These are phyloP conservation scores for Daubentonia madagascariensis DNA, from an alignment of 2,113 vertebrate species.

Conservation along the genomic window DNA sequence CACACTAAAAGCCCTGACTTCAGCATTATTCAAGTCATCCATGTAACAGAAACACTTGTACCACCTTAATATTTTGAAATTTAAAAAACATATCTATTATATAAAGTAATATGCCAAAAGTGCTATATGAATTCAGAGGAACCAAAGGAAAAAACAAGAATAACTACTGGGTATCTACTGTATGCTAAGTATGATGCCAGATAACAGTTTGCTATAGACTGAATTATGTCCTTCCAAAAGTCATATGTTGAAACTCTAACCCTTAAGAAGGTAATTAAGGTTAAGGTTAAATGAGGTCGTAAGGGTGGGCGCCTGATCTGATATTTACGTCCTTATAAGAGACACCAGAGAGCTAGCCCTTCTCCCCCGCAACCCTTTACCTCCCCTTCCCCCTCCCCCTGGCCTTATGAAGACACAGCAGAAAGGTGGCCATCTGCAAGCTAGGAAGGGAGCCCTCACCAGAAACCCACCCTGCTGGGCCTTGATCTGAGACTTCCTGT, in stretches of 20 bases:
- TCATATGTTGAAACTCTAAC: not conserved
- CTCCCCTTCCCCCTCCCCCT: not conserved
- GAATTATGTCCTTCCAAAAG: not conserved
- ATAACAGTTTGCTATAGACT: not conserved
- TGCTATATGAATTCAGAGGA: no score
- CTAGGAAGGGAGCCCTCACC: not conserved
- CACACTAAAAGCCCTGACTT: no score
- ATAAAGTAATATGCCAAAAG: no score
- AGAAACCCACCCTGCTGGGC: not conserved
- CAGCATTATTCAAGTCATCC: no score
- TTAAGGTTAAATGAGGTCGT: not conserved
- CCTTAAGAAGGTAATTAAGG: not conserved
- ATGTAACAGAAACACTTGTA: no score
- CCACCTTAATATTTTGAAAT: no score
- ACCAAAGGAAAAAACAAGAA: not conserved
- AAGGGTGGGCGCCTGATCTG: not conserved
- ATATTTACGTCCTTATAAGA: not conserved
- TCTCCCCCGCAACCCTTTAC: fast-evolving
- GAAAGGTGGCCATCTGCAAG: not conserved
- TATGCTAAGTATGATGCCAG: not conserved
- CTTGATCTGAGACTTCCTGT: not conserved
- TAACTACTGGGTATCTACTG: not conserved
- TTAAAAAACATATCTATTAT: no score
- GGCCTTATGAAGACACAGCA: not conserved
- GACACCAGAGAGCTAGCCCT: not conserved